phyloP scores from a whole-genome alignment of 2,797 vertebrate species.

The Hylomyscus alleni region DNA sequence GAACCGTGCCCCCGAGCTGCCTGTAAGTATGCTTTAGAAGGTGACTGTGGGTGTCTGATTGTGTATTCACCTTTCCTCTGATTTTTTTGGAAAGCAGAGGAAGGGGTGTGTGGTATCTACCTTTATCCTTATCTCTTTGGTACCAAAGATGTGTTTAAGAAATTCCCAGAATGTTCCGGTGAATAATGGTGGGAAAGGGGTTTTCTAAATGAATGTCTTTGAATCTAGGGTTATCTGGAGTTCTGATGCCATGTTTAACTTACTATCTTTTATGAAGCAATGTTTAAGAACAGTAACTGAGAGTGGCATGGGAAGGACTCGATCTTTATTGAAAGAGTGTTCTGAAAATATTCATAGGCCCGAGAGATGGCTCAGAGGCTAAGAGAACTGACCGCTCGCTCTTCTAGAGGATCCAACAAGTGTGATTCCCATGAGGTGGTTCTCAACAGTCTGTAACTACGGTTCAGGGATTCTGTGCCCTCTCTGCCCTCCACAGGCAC shows the following conservation, averaged over 20 bases:
- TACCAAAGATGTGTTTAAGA: not conserved
- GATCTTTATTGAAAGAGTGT: slow-evolving; percentile 16
- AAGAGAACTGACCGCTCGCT: not conserved
- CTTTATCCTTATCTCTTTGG: not conserved
- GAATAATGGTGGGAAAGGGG: slow-evolving; percentile 4
- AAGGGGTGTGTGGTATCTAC: not conserved
- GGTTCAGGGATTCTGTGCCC: no score
- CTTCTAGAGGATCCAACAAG: not conserved
- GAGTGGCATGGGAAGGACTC: not conserved
- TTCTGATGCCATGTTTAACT: slow-evolving; percentile 14
- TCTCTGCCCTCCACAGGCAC: not conserved
- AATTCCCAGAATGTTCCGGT: not conserved
- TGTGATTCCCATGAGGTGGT: not conserved
- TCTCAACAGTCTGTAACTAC: not conserved
- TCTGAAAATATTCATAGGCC: slow-evolving; percentile 18
- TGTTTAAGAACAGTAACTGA: slow-evolving; percentile 13
- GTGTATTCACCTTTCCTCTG: not conserved
- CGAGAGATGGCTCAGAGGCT: not conserved
- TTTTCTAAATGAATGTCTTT: slow-evolving; percentile 54
- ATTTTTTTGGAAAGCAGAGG: not conserved
- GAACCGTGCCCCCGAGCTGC: slow-evolving; percentile 92
- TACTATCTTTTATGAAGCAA: slow-evolving; percentile 28
- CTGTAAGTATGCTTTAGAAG: slow-evolving; percentile 87
- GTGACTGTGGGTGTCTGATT: not conserved
- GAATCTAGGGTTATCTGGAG: not conserved